A percentile compares a stretch with the other conserved stretches of the same genome.
phyloP scores from a whole-genome alignment of 2,797 vertebrate genomes.

The Choloepus didactylus region DNA sequence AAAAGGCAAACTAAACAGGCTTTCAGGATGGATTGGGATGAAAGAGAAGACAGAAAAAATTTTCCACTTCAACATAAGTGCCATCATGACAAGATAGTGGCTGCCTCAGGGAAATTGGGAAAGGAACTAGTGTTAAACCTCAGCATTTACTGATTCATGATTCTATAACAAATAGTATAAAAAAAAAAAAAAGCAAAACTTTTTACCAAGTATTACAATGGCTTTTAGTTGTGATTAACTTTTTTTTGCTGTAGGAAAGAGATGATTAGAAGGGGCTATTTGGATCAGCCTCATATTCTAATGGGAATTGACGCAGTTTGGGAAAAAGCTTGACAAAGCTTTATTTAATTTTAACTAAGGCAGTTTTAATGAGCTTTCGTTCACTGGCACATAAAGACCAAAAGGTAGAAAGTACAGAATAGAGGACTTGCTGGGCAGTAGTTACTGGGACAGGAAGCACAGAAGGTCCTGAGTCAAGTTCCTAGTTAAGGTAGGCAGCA shows the following conservation, averaged over 20 bases:
- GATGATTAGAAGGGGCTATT: neutral
- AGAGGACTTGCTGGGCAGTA: neutral
- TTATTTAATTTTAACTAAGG: neutral
- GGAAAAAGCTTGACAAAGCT: neutral
- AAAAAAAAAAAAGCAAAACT: neutral
- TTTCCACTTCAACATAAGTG: neutral
- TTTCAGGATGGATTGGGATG: neutral
- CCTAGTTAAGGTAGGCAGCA: neutral
- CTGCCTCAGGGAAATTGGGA: neutral
- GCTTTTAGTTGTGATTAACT: neutral
- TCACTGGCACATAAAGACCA: neutral
- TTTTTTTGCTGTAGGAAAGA: constrained; percentile 26
- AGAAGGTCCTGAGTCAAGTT: neutral
- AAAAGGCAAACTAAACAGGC: neutral
- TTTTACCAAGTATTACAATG: neutral
- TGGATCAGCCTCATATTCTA: neutral
- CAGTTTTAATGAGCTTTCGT: neutral
- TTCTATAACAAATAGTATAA: neutral
- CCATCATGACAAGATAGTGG: neutral
- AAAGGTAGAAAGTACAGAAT: neutral
- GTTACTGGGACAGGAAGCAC: neutral
- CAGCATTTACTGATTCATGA: neutral
- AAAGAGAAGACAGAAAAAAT: neutral
- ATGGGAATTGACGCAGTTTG: neutral
- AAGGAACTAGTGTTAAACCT: neutral